Base-by-base conservation (phyloP, 2,888 invertebrate genomes). In the Ochlodes sylvanus region DNA sequence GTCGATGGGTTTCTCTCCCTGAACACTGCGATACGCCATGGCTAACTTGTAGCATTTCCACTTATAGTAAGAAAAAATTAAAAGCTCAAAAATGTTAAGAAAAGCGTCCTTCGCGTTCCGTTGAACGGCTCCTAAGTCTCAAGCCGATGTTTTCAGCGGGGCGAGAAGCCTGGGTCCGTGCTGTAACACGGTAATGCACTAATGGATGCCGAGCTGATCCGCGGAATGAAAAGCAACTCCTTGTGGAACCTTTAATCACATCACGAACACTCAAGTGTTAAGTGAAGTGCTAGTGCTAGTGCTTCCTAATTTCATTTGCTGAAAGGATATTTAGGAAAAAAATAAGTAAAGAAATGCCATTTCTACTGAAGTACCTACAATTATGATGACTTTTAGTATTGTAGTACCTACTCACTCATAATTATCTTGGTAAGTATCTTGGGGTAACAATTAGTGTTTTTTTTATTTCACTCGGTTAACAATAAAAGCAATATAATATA, bases 141-240 rank as follows among this genome's bases (percentile, higher is more conserved):
- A 44, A 52, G 41, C 41, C 17, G 52, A 32, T 52, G 44, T 67
- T 60, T 67, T 61, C 44, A 44, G 32, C 32, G 66, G 38, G 14
- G 66, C n/a, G 50, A 58, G 54, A 60, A 66, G 60, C 10, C 54
- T 54, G 44, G 32, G 66, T 38, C 54, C 44, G 60, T 66, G 60
- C 58, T 65, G 52, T 64, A 19, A 58, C 27, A 17, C 56, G 57
- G 21, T 44, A 17, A 56, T 42, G 41, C 58, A 42, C 58, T 66
- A 65, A 65, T 58, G 65, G 65, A 58, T n/a, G 42, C 10, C 38
- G 56, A 57, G 47, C 19, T 47, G 34, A 57, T 21, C 34, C 38
- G 27, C 19, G n/a, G 57, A 58, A 58, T 50, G 50, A 65, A 50
- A 65, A 57, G 47, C 19, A 19, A 19, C 55, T 56, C 56, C 41